Conservation (phyloP, 2,797 vertebrate species). For the Trachurus trachurus region DNA sequence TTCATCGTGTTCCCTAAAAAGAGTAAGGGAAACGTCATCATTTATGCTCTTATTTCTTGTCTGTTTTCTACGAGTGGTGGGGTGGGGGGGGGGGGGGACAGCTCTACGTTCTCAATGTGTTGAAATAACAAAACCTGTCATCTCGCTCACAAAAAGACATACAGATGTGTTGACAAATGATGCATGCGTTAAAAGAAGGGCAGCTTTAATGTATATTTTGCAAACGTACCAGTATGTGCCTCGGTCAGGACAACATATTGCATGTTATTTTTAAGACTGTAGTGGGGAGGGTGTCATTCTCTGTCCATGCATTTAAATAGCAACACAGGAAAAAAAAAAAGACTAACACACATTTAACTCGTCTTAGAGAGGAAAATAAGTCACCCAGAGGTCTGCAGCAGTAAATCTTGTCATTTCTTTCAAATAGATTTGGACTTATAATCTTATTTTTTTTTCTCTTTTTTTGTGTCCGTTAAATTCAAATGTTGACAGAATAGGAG, state of each 20-base stretch:
- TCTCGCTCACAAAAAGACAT: slow-evolving; percentile 45
- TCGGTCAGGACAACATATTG: slow-evolving; percentile 61
- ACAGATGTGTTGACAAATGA: slow-evolving; percentile 71
- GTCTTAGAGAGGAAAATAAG: slow-evolving; percentile 75
- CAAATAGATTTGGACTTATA: slow-evolving; percentile 81
- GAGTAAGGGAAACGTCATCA: background rate
- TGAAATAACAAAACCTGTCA: slow-evolving; percentile 42
- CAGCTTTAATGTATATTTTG: slow-evolving; percentile 75
- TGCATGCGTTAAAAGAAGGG: slow-evolving; percentile 76
- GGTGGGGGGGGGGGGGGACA: background rate
- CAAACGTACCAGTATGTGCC: slow-evolving; percentile 76
- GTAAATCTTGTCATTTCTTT: slow-evolving; percentile 77
- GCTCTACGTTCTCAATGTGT: background rate
- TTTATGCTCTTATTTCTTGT: background rate
- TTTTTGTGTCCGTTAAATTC: slow-evolving; percentile 89
- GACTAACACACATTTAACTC: slow-evolving; percentile 75
- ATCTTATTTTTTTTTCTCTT: slow-evolving; percentile 57
- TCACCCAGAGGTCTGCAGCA: slow-evolving; percentile 82
- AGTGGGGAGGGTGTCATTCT: slow-evolving; percentile 74
- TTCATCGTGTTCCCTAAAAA: background rate
- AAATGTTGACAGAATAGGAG: slow-evolving; percentile 97
- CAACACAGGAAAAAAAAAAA: slow-evolving; percentile 59
- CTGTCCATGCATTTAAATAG: slow-evolving; percentile 83
- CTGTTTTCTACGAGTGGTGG: background rate
- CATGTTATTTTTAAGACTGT: slow-evolving; percentile 73